Conservation (phyloP, 2,888 invertebrate genomes). For the Fragum sueziense region DNA sequence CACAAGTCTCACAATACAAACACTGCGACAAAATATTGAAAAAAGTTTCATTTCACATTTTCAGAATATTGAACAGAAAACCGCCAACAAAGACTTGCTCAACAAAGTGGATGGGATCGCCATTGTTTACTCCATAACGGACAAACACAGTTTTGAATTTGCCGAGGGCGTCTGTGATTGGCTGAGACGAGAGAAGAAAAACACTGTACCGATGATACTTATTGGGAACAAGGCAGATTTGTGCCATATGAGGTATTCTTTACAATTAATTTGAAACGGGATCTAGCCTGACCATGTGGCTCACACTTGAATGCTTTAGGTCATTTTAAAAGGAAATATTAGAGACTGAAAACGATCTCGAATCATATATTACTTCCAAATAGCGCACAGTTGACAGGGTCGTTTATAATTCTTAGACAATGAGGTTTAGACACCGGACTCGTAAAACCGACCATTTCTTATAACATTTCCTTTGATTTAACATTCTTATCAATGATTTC, state of each 20-base stretch:
- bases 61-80: conserved; percentile 61
- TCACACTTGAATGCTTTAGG: too few relatives aligned
- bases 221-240: conserved; percentile 70
- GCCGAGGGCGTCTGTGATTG: conserved; percentile 65
- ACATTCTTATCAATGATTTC: background rate
- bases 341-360: too few relatives aligned
- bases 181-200: conserved; percentile 61
- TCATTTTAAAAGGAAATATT: too few relatives aligned
- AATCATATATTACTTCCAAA: too few relatives aligned
- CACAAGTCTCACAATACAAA: background rate
- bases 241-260: conserved; percentile 62
- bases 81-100: conserved; percentile 60
- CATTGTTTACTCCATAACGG: conserved; percentile 67
- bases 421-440: too few relatives aligned
- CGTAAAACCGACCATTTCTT: background rate
- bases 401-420: too few relatives aligned
- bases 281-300: too few relatives aligned
- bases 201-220: conserved; percentile 61
- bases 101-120: conserved; percentile 67
- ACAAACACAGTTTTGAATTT: conserved; percentile 61
- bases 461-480: background rate
- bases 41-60: background rate
- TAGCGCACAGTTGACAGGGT: too few relatives aligned
- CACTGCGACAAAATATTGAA: too few relatives aligned
- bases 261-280: too few relatives aligned